Base-by-base conservation (phyloP, 2,888 invertebrate genomes). In the Cheilosia vernalis region DNA sequence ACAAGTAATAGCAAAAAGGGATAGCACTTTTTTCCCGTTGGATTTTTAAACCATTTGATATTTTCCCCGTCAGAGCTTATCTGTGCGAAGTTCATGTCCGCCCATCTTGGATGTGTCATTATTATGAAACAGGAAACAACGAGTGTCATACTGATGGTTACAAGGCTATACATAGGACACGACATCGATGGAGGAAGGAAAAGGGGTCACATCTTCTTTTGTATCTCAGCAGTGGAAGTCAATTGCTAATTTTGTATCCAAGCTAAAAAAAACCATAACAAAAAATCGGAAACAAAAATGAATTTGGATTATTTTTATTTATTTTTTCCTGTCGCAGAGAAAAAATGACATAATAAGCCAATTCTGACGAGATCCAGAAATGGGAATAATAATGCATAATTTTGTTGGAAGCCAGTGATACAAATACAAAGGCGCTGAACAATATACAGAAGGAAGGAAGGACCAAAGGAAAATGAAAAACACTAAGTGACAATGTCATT, bases 401-500 rank as follows among this genome's bases (percentile, higher is more conserved):
- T 84, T 79, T 74, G 44, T 74, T 79, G 79, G 58, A 53, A 79
- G 73, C 73, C 58, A 69, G 74, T 69, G 79, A 84, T 21, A 24
- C 24, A 1, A 21, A 21, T 27, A 27, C 74, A 64, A 69, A 64
- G 64, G 56, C 58, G 61, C 72, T 27, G 53, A 55, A 67, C 51
- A 67, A 78, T 47, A 30, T 47, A 82, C 10, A 21, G 30, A 70
- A 33, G 42, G 27, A 69, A 42, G 55, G 5, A n/a, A 72, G 13
- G 33, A 19, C 10, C 27, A 42, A 40, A 60, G 27, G 21, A 60
- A 61, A 58, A 15, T 55, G 47, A 74, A 49, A 37, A 56, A 67
- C 73, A 69, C 83, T 84, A 79, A 84, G 83, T 78, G 83, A 78
- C 78, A 83, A 79, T 73, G 79, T 67, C 83, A 79, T 84, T 84